Evolutionary conservation across 2,113 vertebrate genomes (phyloP).

Genomic region (Hemiscyllium ocellatum): DNA sequence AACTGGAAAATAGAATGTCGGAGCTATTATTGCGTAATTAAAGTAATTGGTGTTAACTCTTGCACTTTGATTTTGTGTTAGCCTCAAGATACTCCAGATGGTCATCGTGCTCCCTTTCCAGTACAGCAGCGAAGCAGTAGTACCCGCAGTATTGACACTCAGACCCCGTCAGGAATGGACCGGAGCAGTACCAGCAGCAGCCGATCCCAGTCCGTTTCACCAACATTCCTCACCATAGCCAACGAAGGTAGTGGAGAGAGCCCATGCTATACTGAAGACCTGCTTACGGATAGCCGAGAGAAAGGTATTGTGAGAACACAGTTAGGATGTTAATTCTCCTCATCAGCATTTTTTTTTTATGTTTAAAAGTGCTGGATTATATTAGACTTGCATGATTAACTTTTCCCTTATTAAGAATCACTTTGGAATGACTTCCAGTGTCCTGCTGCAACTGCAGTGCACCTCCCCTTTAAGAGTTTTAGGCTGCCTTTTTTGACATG

Average conservation of each 20-base stretch:
- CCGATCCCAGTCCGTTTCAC: slow-evolving; percentile 86
- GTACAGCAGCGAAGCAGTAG: slow-evolving; percentile 84
- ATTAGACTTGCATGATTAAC: background rate
- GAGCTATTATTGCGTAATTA: background rate
- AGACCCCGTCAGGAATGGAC: slow-evolving; percentile 84
- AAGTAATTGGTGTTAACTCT: background rate
- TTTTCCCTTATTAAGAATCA: too few relatives aligned
- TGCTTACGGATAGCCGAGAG: slow-evolving; percentile 68
- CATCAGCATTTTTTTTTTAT: background rate
- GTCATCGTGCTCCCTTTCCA: slow-evolving; percentile 86
- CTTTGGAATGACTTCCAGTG: too few relatives aligned
- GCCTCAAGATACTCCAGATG: slow-evolving; percentile 93
- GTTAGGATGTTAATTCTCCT: background rate
- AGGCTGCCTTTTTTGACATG: too few relatives aligned
- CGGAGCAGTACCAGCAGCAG: slow-evolving; percentile 83
- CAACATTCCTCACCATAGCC: slow-evolving; percentile 84
- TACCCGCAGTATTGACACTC: slow-evolving; percentile 92
- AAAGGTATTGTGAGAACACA: slow-evolving; percentile 64
- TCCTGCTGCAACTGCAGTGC: too few relatives aligned
- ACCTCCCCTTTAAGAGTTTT: too few relatives aligned
- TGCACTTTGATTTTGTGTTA: slow-evolving; percentile 45
- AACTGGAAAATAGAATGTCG: background rate
- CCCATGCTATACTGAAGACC: slow-evolving; percentile 71
- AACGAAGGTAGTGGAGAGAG: slow-evolving; percentile 77
- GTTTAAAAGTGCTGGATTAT: background rate